A percentile compares a stretch with the other conserved stretches of the same genome.
Evolutionary conservation across 2,797 vertebrate species (phyloP).

Genomic region (Prunella strophiata): DNA sequence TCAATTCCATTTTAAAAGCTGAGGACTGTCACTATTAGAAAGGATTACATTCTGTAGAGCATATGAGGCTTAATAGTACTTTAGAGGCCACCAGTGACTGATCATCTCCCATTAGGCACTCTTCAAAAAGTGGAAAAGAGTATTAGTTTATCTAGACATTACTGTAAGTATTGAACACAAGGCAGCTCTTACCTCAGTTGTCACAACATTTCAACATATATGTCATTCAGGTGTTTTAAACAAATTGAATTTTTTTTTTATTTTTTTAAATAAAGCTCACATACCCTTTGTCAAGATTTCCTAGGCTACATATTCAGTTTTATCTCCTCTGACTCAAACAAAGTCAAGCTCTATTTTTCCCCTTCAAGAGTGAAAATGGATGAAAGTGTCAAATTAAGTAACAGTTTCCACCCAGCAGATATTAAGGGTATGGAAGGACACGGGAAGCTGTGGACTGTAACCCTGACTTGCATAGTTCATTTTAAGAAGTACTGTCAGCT

Average conservation of each 20-base stretch:
- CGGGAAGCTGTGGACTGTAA: not conserved
- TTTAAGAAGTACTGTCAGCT: not conserved
- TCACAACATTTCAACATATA: not conserved
- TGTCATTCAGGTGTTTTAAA: not conserved
- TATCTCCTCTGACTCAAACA: not conserved
- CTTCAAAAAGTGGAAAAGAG: not conserved
- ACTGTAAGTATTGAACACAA: not conserved
- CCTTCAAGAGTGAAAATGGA: not conserved
- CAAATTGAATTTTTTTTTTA: not conserved
- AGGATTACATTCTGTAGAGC: not conserved
- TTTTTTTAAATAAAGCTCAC: not conserved
- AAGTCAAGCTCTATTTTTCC: not conserved
- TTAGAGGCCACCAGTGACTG: not conserved
- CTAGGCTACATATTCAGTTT: not conserved
- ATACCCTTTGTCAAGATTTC: not conserved
- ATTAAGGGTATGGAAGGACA: not conserved
- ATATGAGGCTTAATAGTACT: not conserved
- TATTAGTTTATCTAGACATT: not conserved
- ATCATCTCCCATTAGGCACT: not conserved
- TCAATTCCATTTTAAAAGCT: not conserved
- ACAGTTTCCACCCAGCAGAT: not conserved
- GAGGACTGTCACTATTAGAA: not conserved
- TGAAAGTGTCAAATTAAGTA: conserved; percentile 19
- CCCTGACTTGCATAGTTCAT: not conserved
- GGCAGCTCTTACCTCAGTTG: not conserved